phyloP scores from a whole-genome alignment of 2,888 invertebrate genomes.

The Strigamia transsilvanica region DNA sequence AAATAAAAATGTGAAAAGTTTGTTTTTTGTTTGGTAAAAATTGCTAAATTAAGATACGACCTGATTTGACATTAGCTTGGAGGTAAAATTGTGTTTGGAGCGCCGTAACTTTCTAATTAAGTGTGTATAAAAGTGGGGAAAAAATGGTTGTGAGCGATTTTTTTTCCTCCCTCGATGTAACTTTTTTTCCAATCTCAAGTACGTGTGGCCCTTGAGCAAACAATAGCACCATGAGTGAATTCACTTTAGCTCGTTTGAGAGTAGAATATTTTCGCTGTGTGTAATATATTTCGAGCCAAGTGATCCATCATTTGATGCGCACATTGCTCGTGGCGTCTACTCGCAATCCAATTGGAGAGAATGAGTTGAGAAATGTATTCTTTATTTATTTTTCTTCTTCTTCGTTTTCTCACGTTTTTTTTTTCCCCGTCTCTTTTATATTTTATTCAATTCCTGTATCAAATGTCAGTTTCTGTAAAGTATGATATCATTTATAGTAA shows the following conservation, averaged over 20 bases:
- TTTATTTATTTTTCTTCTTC: neutral
- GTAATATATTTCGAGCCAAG: constrained; percentile 26
- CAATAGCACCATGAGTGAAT: constrained; percentile 18
- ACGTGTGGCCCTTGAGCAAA: neutral
- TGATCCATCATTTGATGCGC: constrained; percentile 39
- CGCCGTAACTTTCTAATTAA: neutral
- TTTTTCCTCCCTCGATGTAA: neutral
- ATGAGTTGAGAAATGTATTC: constrained; percentile 40
- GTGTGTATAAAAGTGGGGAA: neutral
- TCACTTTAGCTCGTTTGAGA: constrained; percentile 20
- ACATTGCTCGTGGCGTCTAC: constrained; percentile 26
- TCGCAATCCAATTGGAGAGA: constrained; percentile 18
- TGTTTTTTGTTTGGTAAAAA: too few species aligned
- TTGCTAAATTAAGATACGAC: too few species aligned
- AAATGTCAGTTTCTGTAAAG: neutral
- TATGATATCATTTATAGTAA: too few species aligned
- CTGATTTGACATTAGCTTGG: too few species aligned
- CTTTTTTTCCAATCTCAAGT: constrained; percentile 15
- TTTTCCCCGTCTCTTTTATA: neutral
- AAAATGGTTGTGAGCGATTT: neutral
- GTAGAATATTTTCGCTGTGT: constrained; percentile 1
- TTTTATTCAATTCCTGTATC: constrained; percentile 23
- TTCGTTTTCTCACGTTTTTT: too few species aligned
- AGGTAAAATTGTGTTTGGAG: too few species aligned
- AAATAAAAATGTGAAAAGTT: too few species aligned